A percentile compares a stretch with the other conserved stretches of the same genome.
Conservation (phyloP, 2,888 invertebrate genomes). For the Melanchra persicariae region DNA sequence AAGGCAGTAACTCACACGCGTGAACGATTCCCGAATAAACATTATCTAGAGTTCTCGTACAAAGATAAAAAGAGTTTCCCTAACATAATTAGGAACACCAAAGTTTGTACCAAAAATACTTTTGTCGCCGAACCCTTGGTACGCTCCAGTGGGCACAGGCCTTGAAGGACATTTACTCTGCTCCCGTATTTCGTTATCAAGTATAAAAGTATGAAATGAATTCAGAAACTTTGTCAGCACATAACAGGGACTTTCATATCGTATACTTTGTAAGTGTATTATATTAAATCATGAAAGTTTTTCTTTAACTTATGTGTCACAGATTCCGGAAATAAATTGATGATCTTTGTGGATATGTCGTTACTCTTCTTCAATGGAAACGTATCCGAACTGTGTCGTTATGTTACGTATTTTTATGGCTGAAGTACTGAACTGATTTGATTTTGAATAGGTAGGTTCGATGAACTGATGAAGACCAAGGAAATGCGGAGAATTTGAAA, state of each 20-base stretch:
- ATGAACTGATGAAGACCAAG: neutral
- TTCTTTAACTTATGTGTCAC: slow-evolving; percentile 35
- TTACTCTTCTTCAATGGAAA: slow-evolving; percentile 4
- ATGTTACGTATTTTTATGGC: neutral
- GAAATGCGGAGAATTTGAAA: neutral
- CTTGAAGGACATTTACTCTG: slow-evolving; percentile 46
- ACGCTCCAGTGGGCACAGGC: slow-evolving; percentile 49
- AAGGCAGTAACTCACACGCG: slow-evolving; percentile 31
- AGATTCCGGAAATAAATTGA: slow-evolving; percentile 25
- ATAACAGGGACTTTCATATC: slow-evolving; percentile 42
- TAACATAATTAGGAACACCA: slow-evolving; percentile 54
- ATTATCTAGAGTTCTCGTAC: slow-evolving; percentile 31
- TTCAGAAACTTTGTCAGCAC: slow-evolving; percentile 64
- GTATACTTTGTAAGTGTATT: slow-evolving; percentile 53
- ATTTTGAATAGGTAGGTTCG: neutral
- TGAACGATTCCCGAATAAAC: slow-evolving; percentile 43
- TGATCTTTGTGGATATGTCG: slow-evolving; percentile 1
- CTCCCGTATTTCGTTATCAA: slow-evolving; percentile 58
- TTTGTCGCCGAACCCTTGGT: slow-evolving; percentile 35
- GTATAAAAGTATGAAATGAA: slow-evolving; percentile 60
- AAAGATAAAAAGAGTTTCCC: slow-evolving; percentile 49
- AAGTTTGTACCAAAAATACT: slow-evolving; percentile 51
- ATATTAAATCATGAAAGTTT: slow-evolving; percentile 59
- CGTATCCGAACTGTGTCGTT: neutral
- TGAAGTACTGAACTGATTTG: neutral